Evolutionary conservation across 2,113 vertebrate genomes (phyloP), one percentile per base, ranked within the genome.

Genomic region (Malurus cyaneus): DNA sequence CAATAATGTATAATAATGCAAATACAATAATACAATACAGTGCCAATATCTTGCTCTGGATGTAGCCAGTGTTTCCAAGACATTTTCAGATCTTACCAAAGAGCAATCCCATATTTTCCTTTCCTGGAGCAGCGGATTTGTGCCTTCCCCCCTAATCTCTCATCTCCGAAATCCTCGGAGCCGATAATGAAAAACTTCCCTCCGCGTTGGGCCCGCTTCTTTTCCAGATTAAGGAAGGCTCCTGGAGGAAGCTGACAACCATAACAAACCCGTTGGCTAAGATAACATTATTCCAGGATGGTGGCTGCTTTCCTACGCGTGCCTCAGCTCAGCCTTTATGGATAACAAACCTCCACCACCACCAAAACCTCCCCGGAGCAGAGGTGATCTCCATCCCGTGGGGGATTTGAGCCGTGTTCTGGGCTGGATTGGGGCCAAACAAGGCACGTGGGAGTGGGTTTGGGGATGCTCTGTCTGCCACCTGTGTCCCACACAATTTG

Each of bases 301-400:
- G 6, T 4, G 39, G 57, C 46, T 53, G 26, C 70, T 44, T 24
- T 50, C 41, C 78, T 52, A 0, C 49, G 50, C 18, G 23, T 10
- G 82, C 80, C 44, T 5, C 72, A 36, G 70, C 47, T 57, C 34
- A 52, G 67, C 34, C 67, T 34, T 54, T 12, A 46, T 0, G 21
- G 59, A 16, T 34, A 16, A 21, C 0, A 8, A 81, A 46, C 0
- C 0, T 2, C 19, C 60, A 18, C 0, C 1, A 36, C 7, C 4
- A 0, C 3, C 54, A 61, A 26, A 56, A 24, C 60, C 32, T 25
- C 49, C 73, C 39, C 6, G 0, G 28, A 67, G 14, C 1, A 8
- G 4, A n/a, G 59, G 53, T 13, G 44, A 23, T 10, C 14, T 1
- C 61, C 49, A 29, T 2, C 73, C 69, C 15, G 2, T 0, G 3